phyloP scores from a whole-genome alignment of 2,888 invertebrate species.

The Ethmia dodecea region DNA sequence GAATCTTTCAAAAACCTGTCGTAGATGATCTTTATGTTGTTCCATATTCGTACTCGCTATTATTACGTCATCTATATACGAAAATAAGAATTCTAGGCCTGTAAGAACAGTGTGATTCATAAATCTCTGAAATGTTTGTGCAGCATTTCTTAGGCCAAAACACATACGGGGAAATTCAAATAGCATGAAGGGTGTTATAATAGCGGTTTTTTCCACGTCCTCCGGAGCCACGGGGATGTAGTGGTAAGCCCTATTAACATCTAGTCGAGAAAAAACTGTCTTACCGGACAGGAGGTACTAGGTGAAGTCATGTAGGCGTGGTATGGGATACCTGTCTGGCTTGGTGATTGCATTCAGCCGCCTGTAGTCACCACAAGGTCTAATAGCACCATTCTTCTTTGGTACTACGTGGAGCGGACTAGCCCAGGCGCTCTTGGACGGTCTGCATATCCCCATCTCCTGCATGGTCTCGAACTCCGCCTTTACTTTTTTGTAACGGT shows the following conservation, averaged over 20 bases:
- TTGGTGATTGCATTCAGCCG: slow-evolving; percentile 14
- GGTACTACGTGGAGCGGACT: slow-evolving; percentile 15
- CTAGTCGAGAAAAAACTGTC: slow-evolving; percentile 17
- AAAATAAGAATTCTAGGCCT: too few species aligned
- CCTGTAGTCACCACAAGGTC: slow-evolving; percentile 16
- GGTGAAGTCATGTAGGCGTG: slow-evolving; percentile 6
- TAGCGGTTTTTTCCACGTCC: slow-evolving; percentile 39
- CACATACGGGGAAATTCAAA: slow-evolving; percentile 33
- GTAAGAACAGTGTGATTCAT: too few species aligned
- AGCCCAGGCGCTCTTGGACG: slow-evolving; percentile 8
- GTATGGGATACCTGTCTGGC: slow-evolving; percentile 6
- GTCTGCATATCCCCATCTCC: not conserved
- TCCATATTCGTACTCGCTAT: slow-evolving; percentile 1
- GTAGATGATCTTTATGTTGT: slow-evolving; percentile 1
- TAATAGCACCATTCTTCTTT: slow-evolving; percentile 9
- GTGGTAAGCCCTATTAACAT: slow-evolving; percentile 35
- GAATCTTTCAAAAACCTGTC: slow-evolving; percentile 2
- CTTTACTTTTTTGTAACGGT: slow-evolving; percentile 1
- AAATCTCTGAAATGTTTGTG: slow-evolving; percentile 43
- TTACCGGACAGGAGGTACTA: slow-evolving; percentile 1
- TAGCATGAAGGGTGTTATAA: slow-evolving; percentile 32
- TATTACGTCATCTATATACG: slow-evolving; percentile 6
- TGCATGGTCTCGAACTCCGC: not conserved
- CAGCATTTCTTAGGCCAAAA: slow-evolving; percentile 45
- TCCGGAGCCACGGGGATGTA: slow-evolving; percentile 38